Base-by-base conservation (phyloP, 2,888 invertebrate species). In the Gymnoscelis rufifasciata region DNA sequence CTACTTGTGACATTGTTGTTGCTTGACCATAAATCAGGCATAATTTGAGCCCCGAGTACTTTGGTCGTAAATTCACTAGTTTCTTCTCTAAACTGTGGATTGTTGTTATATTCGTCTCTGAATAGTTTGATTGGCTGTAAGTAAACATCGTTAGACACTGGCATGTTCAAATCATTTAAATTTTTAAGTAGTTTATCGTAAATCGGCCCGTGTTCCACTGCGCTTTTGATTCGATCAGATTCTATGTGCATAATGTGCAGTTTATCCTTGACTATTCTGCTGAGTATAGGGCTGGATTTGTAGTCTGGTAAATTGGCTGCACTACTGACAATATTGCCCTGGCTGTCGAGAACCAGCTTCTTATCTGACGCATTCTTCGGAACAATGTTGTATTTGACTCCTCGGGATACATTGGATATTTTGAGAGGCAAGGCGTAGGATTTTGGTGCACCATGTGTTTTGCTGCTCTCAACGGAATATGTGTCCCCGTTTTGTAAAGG, bases 121-220 rank as follows among this genome's bases (percentile, higher is more conserved):
- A 91, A 86, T 1, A 84, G 71, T 56, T 90, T 89, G 7, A 91
- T 84, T 1, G 91, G 91, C 49, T 87, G 81, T 36, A 91, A 62
- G 44, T 91, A 79, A 11, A 89, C 88, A 59, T 91, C 91, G 57
- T 84, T 79, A 2, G 76, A 72, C 13, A 89, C 79, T 0, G 88
- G 78, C 52, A 91, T 83, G 51, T 88, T 89, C 42, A 90, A 78
- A 29, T 89, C 89, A 33, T 78, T 83, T 15, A 91, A 68, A 51
- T 89, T 83, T 47, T 88, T 88, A 46, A 91, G 83, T 3, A 91
- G 69, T 56, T 89, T 90, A 50, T 91, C 90, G 54, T 91, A 91
- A 24, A 90, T 88, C 0, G 90, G 90, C 0, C 90, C 90, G 63
- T 91, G 90, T 60, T 90, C 88, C 0, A 91, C 84, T 0, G 90